A percentile compares a stretch with the other conserved stretches of the same genome.
Conservation (phyloP, 2,797 vertebrate species). For the Denticeps clupeoides region DNA sequence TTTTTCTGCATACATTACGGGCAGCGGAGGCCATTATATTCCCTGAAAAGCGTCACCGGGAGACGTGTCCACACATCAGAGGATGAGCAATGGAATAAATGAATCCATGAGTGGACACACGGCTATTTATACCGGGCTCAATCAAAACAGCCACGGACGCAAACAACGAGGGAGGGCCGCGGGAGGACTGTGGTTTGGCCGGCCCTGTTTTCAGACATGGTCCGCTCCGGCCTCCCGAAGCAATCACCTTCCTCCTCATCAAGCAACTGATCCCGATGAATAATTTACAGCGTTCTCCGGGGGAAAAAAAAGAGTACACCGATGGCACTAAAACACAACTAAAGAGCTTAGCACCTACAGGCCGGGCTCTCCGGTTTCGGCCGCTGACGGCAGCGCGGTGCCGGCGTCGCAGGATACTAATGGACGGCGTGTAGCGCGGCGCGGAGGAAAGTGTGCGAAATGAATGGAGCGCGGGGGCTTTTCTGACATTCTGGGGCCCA, state of each 20-base stretch:
- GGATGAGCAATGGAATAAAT: too few relatives aligned
- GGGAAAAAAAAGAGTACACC: too few relatives aligned
- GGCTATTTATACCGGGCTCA: slow-evolving; percentile 27
- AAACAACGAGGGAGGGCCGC: too few relatives aligned
- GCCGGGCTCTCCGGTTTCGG: too few relatives aligned
- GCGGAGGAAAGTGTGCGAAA: not conserved
- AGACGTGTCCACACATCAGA: slow-evolving; percentile 25
- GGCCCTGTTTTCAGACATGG: not conserved
- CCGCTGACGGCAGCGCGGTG: not conserved
- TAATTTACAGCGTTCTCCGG: slow-evolving; percentile 19
- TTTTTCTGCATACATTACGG: slow-evolving; percentile 15
- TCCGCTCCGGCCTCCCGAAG: slow-evolving; percentile 18
- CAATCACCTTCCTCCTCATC: slow-evolving; percentile 27
- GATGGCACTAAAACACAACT: too few relatives aligned
- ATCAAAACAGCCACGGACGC: slow-evolving; percentile 19
- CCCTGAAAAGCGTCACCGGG: slow-evolving; percentile 23
- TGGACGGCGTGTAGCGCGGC: too few relatives aligned
- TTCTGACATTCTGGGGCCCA: slow-evolving; percentile 15
- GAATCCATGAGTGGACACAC: slow-evolving; percentile 15
- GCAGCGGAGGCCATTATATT: slow-evolving; percentile 15
- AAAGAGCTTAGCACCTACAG: too few relatives aligned
- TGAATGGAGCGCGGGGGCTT: slow-evolving; percentile 18
- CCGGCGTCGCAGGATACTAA: not conserved
- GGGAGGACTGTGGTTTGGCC: too few relatives aligned
- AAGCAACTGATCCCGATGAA: slow-evolving; percentile 22